Evolutionary conservation across 2,888 invertebrate genomes (phyloP), one percentile per base, ranked within the genome.

Genomic region (Incurvaria masculella): DNA sequence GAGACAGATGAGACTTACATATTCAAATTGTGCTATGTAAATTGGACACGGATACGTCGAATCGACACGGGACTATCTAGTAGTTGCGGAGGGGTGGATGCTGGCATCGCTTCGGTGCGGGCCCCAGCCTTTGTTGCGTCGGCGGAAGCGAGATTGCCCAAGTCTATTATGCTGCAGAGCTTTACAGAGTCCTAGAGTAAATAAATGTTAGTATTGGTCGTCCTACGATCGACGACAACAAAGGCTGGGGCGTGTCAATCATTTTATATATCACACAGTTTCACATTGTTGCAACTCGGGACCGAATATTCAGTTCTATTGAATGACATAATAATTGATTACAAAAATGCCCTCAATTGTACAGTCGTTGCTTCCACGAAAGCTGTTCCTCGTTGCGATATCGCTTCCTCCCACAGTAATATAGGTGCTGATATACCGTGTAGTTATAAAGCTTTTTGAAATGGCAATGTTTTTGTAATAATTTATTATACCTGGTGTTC

Each of bases 71-170:
- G 65, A 73, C 72, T 69, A 52, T 56, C 64, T 65, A 68, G 65
- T 65, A 65, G 61, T 61, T 61, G 63, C 61, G 58, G 62, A 65
- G 67, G 62, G 64, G 62, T 64, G 61, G 60, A 72, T 70, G 74
- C 64, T 64, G 67, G 61, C 65, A 59, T 63, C 53, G 68, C 72
- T 63, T 55, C 71, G 76, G 61, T 55, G 61, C 59, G 54, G 43
- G 75, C 76, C 75, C 76, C 76, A 65, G 75, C 64, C 72, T 68
- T 64, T 64, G 21, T 20, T 10, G 14, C 20, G 38, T 20, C 43
- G 23, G 23, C 23, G 23, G 23, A 10, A 6, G 23, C 23, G 23
- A 10, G 23, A 4, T 4, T 23, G 23, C 10, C 23, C 23, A 4
- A 23, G 4, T 4, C 23, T 23, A 10, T 23, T 23, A 23, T 10